phyloP scores from a whole-genome alignment of 1,140 invertebrate species.

The Drosophila leontia region DNA sequence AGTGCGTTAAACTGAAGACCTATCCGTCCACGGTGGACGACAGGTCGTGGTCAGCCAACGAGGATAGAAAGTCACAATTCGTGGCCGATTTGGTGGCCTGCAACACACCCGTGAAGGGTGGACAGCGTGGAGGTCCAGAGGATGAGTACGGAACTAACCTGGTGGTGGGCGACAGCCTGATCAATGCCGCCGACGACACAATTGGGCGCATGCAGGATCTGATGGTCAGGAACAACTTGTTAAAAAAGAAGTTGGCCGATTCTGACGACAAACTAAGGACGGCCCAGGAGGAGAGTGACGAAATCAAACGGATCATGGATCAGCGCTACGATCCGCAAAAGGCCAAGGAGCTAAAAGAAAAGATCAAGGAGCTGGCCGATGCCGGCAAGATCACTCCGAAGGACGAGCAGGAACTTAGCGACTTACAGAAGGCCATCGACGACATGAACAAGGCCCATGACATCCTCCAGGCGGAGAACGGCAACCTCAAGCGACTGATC shows the following conservation, averaged over 20 bases:
- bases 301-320: conserved; percentile 71
- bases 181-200: conserved; percentile 61
- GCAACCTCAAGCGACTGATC: conserved; percentile 64
- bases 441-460: conserved; percentile 73
- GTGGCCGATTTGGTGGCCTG: conserved; percentile 71
- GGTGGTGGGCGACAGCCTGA: conserved; percentile 64
- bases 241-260: conserved; percentile 46
- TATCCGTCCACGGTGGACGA: conserved; percentile 76
- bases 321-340: conserved; percentile 65
- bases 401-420: conserved; percentile 61
- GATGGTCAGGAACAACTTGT: conserved; percentile 59
- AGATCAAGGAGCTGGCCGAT: conserved; percentile 62
- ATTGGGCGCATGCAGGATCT: conserved; percentile 54
- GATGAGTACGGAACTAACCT: conserved; percentile 32
- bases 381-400: conserved; percentile 58
- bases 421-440: conserved; percentile 59
- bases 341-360: conserved; percentile 48
- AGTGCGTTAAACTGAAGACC: conserved; percentile 72
- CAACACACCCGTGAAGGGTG: conserved; percentile 28
- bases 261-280: conserved; percentile 49
- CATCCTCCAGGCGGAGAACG: conserved; percentile 70
- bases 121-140: background rate
- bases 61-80: conserved; percentile 67
- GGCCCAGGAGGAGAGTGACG: conserved; percentile 47
- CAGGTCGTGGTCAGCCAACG: conserved; percentile 71